Conservation (phyloP, 2,113 vertebrate genomes). For the Clarias macrocephalus region DNA sequence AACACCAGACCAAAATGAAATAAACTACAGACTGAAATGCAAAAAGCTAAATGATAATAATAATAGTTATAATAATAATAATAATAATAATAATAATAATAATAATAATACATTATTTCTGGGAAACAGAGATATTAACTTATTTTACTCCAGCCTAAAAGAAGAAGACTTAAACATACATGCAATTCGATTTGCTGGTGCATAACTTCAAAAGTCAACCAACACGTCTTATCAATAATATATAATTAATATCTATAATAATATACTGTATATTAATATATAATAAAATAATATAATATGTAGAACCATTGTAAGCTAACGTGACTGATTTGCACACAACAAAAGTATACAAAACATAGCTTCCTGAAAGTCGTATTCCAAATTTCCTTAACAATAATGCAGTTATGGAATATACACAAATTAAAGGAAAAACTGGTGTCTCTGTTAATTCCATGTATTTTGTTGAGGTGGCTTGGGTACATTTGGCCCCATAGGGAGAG, state of each 20-base stretch:
- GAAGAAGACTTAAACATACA: too few species aligned
- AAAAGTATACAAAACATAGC: not conserved
- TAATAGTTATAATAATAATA: not conserved
- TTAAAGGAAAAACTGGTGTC: not conserved
- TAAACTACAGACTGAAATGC: not conserved
- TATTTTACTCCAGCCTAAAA: too few species aligned
- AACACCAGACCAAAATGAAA: not conserved
- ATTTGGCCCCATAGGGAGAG: not conserved
- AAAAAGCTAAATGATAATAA: not conserved
- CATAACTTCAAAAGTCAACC: not conserved
- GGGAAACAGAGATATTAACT: too few species aligned
- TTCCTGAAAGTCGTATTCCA: not conserved
- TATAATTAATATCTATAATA: not conserved
- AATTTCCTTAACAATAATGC: not conserved
- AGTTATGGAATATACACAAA: not conserved
- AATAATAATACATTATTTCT: too few species aligned
- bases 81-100: too few species aligned
- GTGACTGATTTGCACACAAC: too few species aligned
- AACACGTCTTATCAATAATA: not conserved
- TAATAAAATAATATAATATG: not conserved
- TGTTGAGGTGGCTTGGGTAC: not conserved
- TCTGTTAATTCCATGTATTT: not conserved
- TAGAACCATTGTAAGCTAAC: too few species aligned
- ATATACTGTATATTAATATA: not conserved
- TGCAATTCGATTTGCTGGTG: not conserved